Base-by-base conservation (phyloP, 2,888 invertebrate genomes). In the Dicyrtomina minuta region DNA sequence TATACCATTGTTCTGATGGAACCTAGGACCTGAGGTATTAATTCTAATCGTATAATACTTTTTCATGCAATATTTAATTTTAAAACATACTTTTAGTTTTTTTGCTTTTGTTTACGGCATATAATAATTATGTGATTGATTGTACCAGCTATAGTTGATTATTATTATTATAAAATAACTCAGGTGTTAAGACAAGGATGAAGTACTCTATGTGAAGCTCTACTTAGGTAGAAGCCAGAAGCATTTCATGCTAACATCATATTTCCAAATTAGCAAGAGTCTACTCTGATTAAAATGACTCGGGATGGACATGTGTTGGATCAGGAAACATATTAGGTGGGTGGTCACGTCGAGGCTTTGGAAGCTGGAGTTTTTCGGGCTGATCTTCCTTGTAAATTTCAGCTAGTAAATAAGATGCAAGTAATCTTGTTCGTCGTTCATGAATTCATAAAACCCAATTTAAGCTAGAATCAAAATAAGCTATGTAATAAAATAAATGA, bases 1-100 rank as follows among this genome's bases (percentile, higher is more conserved):
- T 96, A 96, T 79, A 99, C 98, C 1, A 99, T 99, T 81, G 97
- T 99, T 80, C 98, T 99, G 0, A 89, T 97, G 88, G 96, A 96
- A 81, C 97, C 98, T 0, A 99, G 99, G n/a, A n/a, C n/a, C n/a
- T 82, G 98, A 99, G 87, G 96, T 93, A 80, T 73, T 49, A 24
- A 27, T 56, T 22, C 56, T 22, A 44, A n/a, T 2, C 43, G 13
- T 43, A 13, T 43, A 13, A 43, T 46, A 46, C 4, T n/a, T n/a
- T n/a, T n/a, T n/a, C n/a, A n/a, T n/a, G n/a, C n/a, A n/a, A n/a
- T n/a, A n/a, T n/a, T n/a, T n/a, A n/a, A n/a, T n/a, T n/a, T n/a
- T n/a, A n/a, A n/a, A n/a, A n/a, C n/a, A n/a, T n/a, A n/a, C n/a
- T n/a, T n/a, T n/a, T n/a, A n/a, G n/a, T n/a, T n/a, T n/a, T n/a